Base-by-base conservation (phyloP, 2,797 vertebrate species). In the Myotis findleyi region DNA sequence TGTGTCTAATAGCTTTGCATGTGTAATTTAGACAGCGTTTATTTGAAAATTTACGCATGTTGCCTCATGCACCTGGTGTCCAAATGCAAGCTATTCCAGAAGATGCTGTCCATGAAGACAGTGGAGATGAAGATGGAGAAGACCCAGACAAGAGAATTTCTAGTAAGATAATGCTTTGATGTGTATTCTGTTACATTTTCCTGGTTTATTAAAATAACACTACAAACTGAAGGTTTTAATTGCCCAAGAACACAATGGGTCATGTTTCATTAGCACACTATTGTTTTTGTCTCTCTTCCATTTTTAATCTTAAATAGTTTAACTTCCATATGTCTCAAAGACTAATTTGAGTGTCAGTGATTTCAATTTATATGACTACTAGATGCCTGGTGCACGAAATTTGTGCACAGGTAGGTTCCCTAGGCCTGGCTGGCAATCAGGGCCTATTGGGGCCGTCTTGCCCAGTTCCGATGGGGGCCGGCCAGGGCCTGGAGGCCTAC, bases 21-120 rank as follows among this genome's bases (percentile, higher is more conserved):
- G 18, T 97, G 14, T 96, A 51, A 87, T 97, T 95, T 80, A 99
- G 99, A 97, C 99, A 99, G 87, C 99, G 99, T 38, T 98, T 99
- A 77, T 99, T 99, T 98, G 99, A 99, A 98, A 99, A 99, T 98
- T 98, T 99, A 94, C 98, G 99, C 89, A 99, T 99, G 99, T 98
- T 99, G 68, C 99, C 99, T 93, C 99, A 99, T 1, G 99, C 99
- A 11, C 99, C 99, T 47, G 99, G 99, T 1, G 99, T 99, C 6
- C 99, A 99, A 96, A 99, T 99, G 99, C 99, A 99, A 96, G 99
- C 99, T 87, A 99, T 99, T 94, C 99, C 99, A 2, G 99, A 99
- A 87, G 99, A 99, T 87, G 98, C 99, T 71, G 97, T 99, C 95
- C 99, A 99, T 55, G 99, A 99, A 47, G 99, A 99, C 85, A 98